Conservation (phyloP, 2,797 vertebrate species). For the Thalassophryne amazonica region DNA sequence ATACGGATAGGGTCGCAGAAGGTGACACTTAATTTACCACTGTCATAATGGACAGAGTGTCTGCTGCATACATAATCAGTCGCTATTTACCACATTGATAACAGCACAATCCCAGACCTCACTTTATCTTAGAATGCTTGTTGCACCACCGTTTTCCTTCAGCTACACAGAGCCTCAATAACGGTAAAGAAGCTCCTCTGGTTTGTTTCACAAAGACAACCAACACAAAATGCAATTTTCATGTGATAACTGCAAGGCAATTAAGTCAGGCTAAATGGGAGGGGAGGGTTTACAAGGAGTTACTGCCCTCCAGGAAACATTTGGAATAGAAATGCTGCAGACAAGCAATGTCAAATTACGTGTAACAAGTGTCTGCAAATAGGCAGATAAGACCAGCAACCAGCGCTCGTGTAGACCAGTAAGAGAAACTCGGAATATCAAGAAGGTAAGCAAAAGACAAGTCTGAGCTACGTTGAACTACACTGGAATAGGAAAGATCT, state of each 20-base stretch:
- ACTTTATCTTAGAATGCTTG: constrained; percentile 36
- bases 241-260: neutral
- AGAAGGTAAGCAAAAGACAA: constrained; percentile 26
- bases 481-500: constrained; percentile 44
- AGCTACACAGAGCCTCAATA: neutral
- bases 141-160: constrained; percentile 25
- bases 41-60: constrained; percentile 49
- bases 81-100: constrained; percentile 48
- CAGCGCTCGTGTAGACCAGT: neutral
- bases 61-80: constrained; percentile 71
- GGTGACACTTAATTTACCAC: constrained; percentile 62
- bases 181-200: neutral
- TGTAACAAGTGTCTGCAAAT: constrained; percentile 13
- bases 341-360: constrained; percentile 1
- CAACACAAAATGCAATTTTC: neutral
- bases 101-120: constrained; percentile 28
- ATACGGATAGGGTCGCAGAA: constrained; percentile 33
- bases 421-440: constrained; percentile 22
- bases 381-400: constrained; percentile 4
- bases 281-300: neutral
- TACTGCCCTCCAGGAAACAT: neutral
- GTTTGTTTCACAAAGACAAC: neutral
- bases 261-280: constrained; percentile 4
- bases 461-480: constrained; percentile 44
- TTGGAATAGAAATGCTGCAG: neutral